Base-by-base conservation (phyloP, 2,888 invertebrate genomes). In the Synergus japonicus region DNA sequence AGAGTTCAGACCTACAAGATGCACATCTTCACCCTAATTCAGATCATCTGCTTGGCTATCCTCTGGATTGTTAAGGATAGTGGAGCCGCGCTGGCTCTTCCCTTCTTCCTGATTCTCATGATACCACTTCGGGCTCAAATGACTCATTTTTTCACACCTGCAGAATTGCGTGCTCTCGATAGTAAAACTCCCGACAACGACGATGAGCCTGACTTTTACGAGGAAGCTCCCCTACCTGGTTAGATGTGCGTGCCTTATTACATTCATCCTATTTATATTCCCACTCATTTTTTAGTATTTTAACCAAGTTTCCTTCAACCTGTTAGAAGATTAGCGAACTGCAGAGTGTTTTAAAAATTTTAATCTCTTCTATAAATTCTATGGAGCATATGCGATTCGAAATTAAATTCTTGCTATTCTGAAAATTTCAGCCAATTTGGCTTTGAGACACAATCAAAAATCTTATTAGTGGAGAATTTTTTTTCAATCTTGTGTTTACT, bases 181-280 rank as follows among this genome's bases (percentile, higher is more conserved):
- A 97, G 97, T 87, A 95, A 95, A 87, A 89, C 87, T 29, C 95
- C 96, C 85, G 96, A 96, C 84, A 95, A 94, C 78, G 97, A 97
- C 87, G 97, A 97, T 91, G 98, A 98, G 91, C 97, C 97, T 10
- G 98, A 98, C 92, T 98, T 98, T 94, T 98, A 98, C 92, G 97
- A 97, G 88, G 97, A 98, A 93, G 97, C 98, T 82, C 96, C 96
- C 79, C 93, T 97, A 91, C 97, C 97, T 86, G 96, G 96, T 86
- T 97, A 95, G 93, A 92, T 83, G 58, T 18, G 54, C 83, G 90
- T 90, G 91, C 91, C 91, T 91, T 91, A 90, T 77, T 81, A 78
- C 69, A 66, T 41, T 66, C 18, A 66, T 66, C 63, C 63, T 63
- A 63, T 63, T 63, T 63, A 63, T 66, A 66, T 66, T 66, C 12